phyloP scores from a whole-genome alignment of 2,113 vertebrate species.

The Lamprotornis superbus region DNA sequence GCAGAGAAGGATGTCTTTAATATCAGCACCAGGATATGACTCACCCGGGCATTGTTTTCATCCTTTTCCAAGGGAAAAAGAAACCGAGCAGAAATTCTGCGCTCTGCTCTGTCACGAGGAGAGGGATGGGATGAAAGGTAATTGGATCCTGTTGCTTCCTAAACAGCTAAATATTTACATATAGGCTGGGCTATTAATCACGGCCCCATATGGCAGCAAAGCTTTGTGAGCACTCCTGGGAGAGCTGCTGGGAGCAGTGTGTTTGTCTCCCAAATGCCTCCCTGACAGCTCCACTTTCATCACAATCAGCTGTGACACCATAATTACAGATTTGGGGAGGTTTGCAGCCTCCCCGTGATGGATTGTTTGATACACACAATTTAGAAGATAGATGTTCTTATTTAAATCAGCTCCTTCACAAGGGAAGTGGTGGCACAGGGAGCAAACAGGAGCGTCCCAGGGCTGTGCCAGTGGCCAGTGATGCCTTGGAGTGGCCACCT shows the following conservation, averaged over 20 bases:
- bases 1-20: constrained; percentile 19
- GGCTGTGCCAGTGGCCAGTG: neutral
- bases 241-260: constrained; percentile 19
- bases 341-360: constrained; percentile 61
- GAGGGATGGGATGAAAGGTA: constrained; percentile 60
- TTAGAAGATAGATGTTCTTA: constrained; percentile 71
- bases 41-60: neutral
- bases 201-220: constrained; percentile 52
- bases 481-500: neutral
- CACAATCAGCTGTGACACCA: constrained; percentile 71
- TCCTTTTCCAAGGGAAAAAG: neutral
- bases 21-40: neutral
- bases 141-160: constrained; percentile 64
- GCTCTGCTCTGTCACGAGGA: neutral
- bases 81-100: neutral
- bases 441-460: neutral
- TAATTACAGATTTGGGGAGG: constrained; percentile 73
- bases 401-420: constrained; percentile 41
- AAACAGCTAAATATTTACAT: constrained; percentile 72
- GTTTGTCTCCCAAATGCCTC: constrained; percentile 65
- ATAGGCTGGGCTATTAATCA: constrained; percentile 51
- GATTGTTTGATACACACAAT: constrained; percentile 73
- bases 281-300: constrained; percentile 72
- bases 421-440: neutral
- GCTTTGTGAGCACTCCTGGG: constrained; percentile 42